A percentile compares a stretch with the other conserved stretches of the same genome.
Conservation (phyloP, 2,888 invertebrate genomes). For the Diaprepes abbreviatus region DNA sequence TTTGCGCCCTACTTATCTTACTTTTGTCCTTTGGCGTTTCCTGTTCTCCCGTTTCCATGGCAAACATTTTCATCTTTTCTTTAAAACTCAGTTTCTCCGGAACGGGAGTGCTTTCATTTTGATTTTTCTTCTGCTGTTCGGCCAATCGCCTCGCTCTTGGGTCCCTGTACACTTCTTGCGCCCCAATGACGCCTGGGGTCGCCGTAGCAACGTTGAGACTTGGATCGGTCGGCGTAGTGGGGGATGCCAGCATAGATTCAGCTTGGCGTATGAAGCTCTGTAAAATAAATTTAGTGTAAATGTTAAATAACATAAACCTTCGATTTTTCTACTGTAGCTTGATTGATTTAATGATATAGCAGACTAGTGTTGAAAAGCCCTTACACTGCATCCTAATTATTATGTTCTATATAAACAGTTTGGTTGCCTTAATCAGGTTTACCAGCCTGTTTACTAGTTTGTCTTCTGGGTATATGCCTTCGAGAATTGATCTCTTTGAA, state of each 20-base stretch:
- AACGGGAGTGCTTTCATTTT: conserved; percentile 74
- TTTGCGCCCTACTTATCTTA: conserved; percentile 95
- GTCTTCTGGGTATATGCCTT: too few species aligned
- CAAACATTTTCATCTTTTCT: conserved; percentile 99
- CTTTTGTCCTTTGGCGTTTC: conserved; percentile 95
- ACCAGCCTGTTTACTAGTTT: too few species aligned
- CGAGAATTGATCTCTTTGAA: too few species aligned
- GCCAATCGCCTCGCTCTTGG: conserved; percentile 86
- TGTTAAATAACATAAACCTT: too few species aligned
- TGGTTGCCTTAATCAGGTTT: too few species aligned
- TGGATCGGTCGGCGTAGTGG: conserved; percentile 77
- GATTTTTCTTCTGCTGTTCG: conserved; percentile 78
- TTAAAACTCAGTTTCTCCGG: conserved; percentile 96
- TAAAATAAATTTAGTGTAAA: too few species aligned
- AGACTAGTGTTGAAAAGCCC: too few species aligned
- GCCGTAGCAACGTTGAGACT: conserved; percentile 69
- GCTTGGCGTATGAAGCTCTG: conserved; percentile 86
- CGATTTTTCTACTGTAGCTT: too few species aligned
- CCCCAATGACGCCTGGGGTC: conserved; percentile 97
- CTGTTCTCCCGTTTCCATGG: conserved; percentile 94
- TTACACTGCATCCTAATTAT: too few species aligned
- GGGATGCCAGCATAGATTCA: conserved; percentile 83
- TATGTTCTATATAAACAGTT: too few species aligned
- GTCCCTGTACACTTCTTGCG: conserved; percentile 98
- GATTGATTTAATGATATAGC: too few species aligned